These are phyloP conservation scores for Pseudanteris insignis DNA, from an alignment of 2,888 invertebrate species.

Conservation along the genomic window DNA sequence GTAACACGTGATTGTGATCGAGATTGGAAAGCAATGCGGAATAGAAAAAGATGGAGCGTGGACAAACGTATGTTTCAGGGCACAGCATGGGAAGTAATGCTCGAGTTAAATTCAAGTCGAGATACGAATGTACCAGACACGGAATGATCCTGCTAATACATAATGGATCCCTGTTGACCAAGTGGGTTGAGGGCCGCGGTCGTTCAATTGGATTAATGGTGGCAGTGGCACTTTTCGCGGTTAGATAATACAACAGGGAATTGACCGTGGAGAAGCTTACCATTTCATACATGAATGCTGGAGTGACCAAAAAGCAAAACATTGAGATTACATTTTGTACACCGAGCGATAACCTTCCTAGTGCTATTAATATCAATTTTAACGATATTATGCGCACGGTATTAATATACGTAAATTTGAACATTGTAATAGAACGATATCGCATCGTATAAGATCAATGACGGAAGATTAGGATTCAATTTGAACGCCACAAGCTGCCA, in stretches of 20 bases:
- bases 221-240: constrained; percentile 36
- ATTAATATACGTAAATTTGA: too few species aligned
- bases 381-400: too few species aligned
- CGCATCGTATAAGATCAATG: too few species aligned
- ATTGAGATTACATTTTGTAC: too few species aligned
- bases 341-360: constrained; percentile 17
- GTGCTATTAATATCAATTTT: constrained; percentile 16
- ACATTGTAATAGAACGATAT: too few species aligned
- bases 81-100: constrained; percentile 11
- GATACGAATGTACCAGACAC: constrained; percentile 20
- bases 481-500: too few species aligned
- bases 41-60: constrained; percentile 4
- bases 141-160: constrained; percentile 33
- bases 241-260: constrained; percentile 38
- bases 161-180: constrained; percentile 38
- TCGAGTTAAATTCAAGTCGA: constrained; percentile 25
- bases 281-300: constrained; percentile 28
- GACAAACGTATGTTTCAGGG: constrained; percentile 17
- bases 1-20: too few species aligned
- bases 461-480: too few species aligned
- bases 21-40: too few species aligned
- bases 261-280: constrained; percentile 29
- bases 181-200: constrained; percentile 21
- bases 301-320: constrained; percentile 22
- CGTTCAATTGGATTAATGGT: constrained; percentile 42